Conservation (phyloP, 2,888 invertebrate species). For the Cephalotes varians region DNA sequence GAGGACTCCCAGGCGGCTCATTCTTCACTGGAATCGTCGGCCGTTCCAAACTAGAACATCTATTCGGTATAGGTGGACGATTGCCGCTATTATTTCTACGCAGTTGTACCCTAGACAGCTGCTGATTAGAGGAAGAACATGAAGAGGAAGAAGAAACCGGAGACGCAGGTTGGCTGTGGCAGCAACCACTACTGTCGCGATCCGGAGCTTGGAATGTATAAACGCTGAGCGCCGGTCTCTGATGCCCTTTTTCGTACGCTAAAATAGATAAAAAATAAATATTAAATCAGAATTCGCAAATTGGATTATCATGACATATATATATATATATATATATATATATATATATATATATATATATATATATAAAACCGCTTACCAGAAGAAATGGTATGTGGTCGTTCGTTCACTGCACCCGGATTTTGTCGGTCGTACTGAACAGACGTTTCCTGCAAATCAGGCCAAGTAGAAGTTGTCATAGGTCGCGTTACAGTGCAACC, state of each 20-base stretch:
- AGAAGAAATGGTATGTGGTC: constrained; percentile 97
- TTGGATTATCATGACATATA: neutral
- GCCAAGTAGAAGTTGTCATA: constrained; percentile 91
- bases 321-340: too few relatives aligned
- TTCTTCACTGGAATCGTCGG: constrained; percentile 88
- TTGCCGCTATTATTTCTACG: constrained; percentile 82
- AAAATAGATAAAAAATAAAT: constrained; percentile 69
- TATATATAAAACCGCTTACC: constrained; percentile 85
- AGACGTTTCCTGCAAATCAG: constrained; percentile 89
- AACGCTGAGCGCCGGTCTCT: constrained; percentile 93
- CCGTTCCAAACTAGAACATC: constrained; percentile 94
- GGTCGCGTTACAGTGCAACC: constrained; percentile 77
- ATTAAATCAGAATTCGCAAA: neutral
- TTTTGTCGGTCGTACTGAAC: constrained; percentile 92
- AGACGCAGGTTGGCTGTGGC: constrained; percentile 86
- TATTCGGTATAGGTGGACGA: constrained; percentile 83
- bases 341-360: too few relatives aligned
- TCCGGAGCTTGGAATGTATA: constrained; percentile 95
- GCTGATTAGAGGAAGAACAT: constrained; percentile 80
- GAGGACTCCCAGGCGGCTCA: constrained; percentile 79
- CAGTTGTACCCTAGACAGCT: constrained; percentile 80
- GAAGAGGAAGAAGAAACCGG: constrained; percentile 84
- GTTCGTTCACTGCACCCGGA: constrained; percentile 90
- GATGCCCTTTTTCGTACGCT: constrained; percentile 95
- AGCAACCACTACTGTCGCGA: constrained; percentile 81